These are phyloP conservation scores for Sylvietta virens DNA, from an alignment of 2,113 vertebrate species.

Conservation along the genomic window DNA sequence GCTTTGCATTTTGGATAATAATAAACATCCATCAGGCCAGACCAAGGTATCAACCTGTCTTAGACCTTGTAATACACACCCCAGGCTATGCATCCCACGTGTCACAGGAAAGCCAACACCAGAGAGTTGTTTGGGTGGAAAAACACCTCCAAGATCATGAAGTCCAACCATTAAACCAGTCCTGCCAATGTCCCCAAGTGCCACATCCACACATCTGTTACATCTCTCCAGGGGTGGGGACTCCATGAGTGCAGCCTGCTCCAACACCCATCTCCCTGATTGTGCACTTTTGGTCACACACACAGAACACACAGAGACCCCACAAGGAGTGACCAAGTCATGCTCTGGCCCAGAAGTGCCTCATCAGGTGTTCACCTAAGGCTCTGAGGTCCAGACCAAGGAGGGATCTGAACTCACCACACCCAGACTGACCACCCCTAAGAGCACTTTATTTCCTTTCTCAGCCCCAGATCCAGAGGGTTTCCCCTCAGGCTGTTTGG, in stretches of 20 bases:
- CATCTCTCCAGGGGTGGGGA: background rate
- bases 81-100: accelerated
- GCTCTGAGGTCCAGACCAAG: background rate
- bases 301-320: background rate
- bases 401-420: background rate
- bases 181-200: background rate
- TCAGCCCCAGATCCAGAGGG: background rate
- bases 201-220: background rate
- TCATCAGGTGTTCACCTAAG: background rate
- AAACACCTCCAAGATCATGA: background rate
- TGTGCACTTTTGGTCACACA: background rate
- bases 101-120: background rate
- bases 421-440: background rate
- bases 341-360: background rate
- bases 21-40: background rate
- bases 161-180: background rate
- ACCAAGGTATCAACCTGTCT: background rate
- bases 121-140: background rate
- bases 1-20: background rate
- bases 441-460: background rate
- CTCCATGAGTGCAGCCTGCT: background rate
- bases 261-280: background rate
- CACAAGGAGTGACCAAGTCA: background rate
- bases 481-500: background rate
- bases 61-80: background rate